Percentiles rank a stretch among this genome's conserved stretches.
These are phyloP conservation scores for Tursiops truncatus DNA, from an alignment of 2,113 vertebrate genomes.

Conservation along the genomic window DNA sequence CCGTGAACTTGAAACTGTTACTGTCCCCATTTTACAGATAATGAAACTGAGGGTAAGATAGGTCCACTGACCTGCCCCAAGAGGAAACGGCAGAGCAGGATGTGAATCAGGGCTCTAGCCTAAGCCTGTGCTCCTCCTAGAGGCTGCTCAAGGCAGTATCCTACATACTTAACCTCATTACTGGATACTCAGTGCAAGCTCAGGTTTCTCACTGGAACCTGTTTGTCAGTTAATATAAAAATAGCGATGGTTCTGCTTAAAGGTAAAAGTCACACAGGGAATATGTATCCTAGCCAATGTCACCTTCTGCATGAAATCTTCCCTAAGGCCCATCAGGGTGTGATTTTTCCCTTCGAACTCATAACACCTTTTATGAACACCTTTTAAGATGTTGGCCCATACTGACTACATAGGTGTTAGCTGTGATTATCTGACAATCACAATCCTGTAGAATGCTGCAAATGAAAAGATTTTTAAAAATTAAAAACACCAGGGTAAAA, in stretches of 20 bases:
- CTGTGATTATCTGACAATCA: background rate
- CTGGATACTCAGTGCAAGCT: background rate
- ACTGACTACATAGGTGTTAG: background rate
- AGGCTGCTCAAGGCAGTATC: background rate
- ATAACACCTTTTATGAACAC: background rate
- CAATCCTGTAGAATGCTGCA: background rate
- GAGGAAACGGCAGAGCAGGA: background rate
- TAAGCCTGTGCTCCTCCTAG: background rate
- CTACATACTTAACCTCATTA: background rate
- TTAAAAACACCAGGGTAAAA: background rate
- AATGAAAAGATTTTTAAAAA: constrained; percentile 2
- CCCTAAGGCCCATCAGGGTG: background rate
- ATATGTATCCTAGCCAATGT: background rate
- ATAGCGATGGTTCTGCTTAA: background rate
- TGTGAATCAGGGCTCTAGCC: background rate
- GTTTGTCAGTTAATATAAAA: background rate
- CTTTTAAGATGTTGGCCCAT: background rate
- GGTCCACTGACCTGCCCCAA: background rate
- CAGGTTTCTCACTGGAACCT: background rate
- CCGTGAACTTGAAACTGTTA: background rate
- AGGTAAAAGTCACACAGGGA: background rate
- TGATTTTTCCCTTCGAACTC: background rate
- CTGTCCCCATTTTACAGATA: background rate
- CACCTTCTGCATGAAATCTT: background rate
- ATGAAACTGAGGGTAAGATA: background rate